Conservation (phyloP, 2,797 vertebrate genomes). For the Kryptolebias ocellatus region DNA sequence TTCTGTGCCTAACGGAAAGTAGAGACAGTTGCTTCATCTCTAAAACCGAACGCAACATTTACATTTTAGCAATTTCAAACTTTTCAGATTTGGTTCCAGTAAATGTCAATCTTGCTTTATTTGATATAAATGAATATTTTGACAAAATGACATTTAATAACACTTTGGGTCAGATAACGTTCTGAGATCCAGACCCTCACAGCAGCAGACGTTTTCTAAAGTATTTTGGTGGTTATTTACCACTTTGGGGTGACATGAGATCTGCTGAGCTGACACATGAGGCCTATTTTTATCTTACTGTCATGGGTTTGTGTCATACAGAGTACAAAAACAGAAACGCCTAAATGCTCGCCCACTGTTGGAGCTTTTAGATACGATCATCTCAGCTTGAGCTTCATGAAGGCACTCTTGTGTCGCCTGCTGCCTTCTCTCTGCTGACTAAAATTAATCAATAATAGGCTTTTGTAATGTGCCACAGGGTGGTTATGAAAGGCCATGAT, state of each 20-base stretch:
- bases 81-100: conserved; percentile 17
- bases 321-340: conserved; percentile 40
- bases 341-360: conserved; percentile 43
- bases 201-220: conserved; percentile 19
- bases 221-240: conserved; percentile 21
- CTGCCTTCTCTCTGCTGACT: conserved; percentile 17
- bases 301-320: conserved; percentile 63
- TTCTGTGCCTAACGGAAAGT: conserved; percentile 9
- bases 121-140: conserved; percentile 2
- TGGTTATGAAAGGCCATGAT: conserved; percentile 33
- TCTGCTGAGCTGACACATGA: conserved; percentile 58
- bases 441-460: conserved; percentile 47
- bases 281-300: conserved; percentile 61
- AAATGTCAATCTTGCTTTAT: conserved; percentile 22
- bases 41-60: conserved; percentile 7
- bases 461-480: conserved; percentile 33
- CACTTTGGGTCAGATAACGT: background rate
- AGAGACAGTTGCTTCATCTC: conserved; percentile 13
- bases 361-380: conserved; percentile 58
- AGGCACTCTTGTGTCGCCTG: conserved; percentile 38
- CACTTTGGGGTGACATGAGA: conserved; percentile 44
- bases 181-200: conserved; percentile 6
- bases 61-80: conserved; percentile 20
- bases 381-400: conserved; percentile 40
- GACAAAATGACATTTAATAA: background rate